These are phyloP conservation scores for Anticlea derivata DNA, from an alignment of 2,888 invertebrate genomes.

Conservation along the genomic window DNA sequence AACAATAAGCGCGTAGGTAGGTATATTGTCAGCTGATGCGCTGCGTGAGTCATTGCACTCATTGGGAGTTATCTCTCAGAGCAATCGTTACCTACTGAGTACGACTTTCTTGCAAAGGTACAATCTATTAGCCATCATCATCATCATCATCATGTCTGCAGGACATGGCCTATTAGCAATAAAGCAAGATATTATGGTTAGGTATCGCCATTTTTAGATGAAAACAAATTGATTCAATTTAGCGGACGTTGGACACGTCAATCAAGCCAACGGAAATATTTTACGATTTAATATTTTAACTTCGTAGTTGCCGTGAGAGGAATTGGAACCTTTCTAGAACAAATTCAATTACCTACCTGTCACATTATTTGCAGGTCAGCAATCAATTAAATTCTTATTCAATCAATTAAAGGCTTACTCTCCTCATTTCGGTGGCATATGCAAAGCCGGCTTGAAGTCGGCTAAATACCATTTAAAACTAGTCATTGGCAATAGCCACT, in stretches of 20 bases:
- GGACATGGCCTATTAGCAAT: conserved; percentile 11
- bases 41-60: conserved; percentile 26
- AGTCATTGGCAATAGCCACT: not conserved
- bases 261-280: not conserved
- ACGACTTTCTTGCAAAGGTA: conserved; percentile 26
- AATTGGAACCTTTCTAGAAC: too few species aligned
- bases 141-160: too few species aligned
- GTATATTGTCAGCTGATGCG: conserved; percentile 28
- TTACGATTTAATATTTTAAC: too few species aligned
- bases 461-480: not conserved
- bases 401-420: not conserved
- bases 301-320: too few species aligned
- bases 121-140: too few species aligned
- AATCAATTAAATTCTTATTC: not conserved
- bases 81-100: conserved; percentile 34
- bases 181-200: conserved; percentile 35
- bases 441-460: not conserved
- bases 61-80: conserved; percentile 26
- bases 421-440: not conserved
- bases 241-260: conserved; percentile 39
- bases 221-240: conserved; percentile 34
- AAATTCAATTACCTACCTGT: too few species aligned
- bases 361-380: too few species aligned
- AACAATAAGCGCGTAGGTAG: conserved; percentile 16
- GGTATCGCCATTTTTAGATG: conserved; percentile 34